Conservation (phyloP, 2,113 vertebrate species). For the Azemiops feae region DNA sequence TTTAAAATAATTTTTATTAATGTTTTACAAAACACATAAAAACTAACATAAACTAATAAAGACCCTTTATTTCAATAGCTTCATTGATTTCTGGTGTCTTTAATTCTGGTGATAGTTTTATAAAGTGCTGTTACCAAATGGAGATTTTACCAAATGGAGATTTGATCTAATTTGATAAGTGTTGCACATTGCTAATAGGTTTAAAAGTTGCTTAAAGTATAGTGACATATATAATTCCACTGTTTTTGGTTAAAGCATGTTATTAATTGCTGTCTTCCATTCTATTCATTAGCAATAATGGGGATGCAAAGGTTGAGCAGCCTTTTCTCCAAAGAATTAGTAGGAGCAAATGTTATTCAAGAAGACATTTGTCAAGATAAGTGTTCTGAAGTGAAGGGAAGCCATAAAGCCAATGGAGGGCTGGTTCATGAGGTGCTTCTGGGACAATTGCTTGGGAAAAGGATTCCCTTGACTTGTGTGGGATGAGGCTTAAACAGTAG, state of each 20-base stretch:
- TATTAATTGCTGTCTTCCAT: conserved; percentile 33
- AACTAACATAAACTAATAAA: too few species aligned
- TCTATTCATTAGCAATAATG: conserved; percentile 48
- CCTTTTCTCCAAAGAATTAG: conserved; percentile 48
- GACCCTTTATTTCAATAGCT: neutral
- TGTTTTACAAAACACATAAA: too few species aligned
- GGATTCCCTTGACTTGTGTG: conserved; percentile 80
- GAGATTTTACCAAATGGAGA: neutral
- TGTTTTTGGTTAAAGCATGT: conserved; percentile 29
- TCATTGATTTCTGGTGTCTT: neutral
- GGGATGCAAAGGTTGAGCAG: conserved; percentile 30
- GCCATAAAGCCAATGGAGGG: conserved; percentile 25
- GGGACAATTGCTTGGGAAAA: conserved; percentile 73
- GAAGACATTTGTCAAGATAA: conserved; percentile 61
- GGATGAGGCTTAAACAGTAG: conserved; percentile 71
- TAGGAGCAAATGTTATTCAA: conserved; percentile 61
- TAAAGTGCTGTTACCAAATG: neutral
- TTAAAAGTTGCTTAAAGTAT: conserved; percentile 8
- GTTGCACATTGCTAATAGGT: neutral
- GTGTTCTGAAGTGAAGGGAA: conserved; percentile 57
- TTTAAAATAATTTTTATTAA: too few species aligned
- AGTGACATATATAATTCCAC: conserved; percentile 15
- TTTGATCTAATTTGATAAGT: neutral
- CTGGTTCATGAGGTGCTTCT: conserved; percentile 44
- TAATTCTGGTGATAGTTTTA: neutral